Percentiles rank a stretch among this genome's conserved stretches.
Conservation (phyloP, 1,140 invertebrate species). For the Popillia japonica region DNA sequence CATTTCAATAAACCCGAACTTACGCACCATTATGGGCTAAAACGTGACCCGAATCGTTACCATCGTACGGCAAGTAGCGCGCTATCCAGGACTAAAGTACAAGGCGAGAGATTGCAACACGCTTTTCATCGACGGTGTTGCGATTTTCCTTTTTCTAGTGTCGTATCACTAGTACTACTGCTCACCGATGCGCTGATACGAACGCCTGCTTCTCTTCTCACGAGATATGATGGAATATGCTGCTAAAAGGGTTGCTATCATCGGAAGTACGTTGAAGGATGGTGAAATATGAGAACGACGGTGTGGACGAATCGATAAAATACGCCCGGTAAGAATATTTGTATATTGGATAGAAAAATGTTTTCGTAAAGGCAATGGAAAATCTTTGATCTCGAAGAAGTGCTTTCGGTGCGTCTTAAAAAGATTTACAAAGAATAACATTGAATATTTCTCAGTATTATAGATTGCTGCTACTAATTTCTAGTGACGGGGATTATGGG, state of each 20-base stretch:
- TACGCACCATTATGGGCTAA: conserved; percentile 17
- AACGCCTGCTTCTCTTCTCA: background rate
- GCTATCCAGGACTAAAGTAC: background rate
- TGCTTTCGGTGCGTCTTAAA: background rate
- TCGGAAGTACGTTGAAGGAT: background rate
- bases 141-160: background rate
- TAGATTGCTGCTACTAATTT: no score
- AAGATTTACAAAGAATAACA: conserved; percentile 5
- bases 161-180: background rate
- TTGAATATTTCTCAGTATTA: background rate
- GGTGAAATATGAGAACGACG: conserved; percentile 8
- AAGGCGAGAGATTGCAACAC: background rate
- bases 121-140: background rate
- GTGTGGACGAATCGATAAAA: background rate
- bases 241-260: conserved; percentile 13
- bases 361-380: background rate
- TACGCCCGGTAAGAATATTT: background rate
- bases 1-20: conserved; percentile 18
- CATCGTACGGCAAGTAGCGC: background rate
- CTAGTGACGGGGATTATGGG: no score
- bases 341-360: background rate
- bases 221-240: conserved; percentile 4
- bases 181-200: background rate
- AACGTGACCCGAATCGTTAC: conserved; percentile 9
- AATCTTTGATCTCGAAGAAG: background rate